These are phyloP conservation scores for Venustaconcha ellipsiformis DNA, from an alignment of 1,140 invertebrate genomes.

Conservation along the genomic window DNA sequence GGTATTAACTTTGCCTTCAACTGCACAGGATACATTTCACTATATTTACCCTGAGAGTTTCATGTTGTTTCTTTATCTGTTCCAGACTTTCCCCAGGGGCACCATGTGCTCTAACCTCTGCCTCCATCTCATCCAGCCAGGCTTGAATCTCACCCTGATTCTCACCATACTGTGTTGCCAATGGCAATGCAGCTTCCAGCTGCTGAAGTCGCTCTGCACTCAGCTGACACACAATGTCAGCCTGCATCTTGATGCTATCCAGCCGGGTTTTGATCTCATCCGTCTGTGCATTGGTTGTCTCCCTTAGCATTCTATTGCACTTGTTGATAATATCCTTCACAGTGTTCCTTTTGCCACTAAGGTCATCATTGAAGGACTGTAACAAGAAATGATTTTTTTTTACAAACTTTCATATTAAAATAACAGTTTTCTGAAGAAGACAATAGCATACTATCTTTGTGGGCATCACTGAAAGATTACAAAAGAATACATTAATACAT, in stretches of 20 bases:
- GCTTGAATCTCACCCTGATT: slow-evolving; percentile 88
- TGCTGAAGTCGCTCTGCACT: slow-evolving; percentile 89
- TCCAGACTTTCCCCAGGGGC: slow-evolving; percentile 88
- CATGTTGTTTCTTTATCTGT: slow-evolving; percentile 93
- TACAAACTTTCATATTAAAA: background rate
- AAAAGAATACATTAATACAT: no score
- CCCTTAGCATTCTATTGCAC: slow-evolving; percentile 92
- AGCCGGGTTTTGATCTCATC: slow-evolving; percentile 90
- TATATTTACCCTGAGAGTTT: slow-evolving; percentile 84
- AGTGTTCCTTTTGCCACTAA: slow-evolving; percentile 90
- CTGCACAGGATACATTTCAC: background rate
- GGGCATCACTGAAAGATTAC: no score
- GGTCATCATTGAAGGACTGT: slow-evolving; percentile 92
- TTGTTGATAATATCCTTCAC: slow-evolving; percentile 92
- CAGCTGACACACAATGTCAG: slow-evolving; percentile 92
- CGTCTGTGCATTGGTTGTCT: slow-evolving; percentile 89
- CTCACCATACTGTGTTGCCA: slow-evolving; percentile 88
- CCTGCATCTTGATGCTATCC: slow-evolving; percentile 72
- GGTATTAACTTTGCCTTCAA: no score
- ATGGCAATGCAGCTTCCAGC: slow-evolving; percentile 92
- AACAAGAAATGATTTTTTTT: slow-evolving; percentile 13
- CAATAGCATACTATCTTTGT: no score
- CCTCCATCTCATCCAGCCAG: slow-evolving; percentile 91
- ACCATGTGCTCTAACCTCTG: slow-evolving; percentile 89
- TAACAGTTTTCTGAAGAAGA: background rate